Evolutionary conservation across 2,888 invertebrate genomes (phyloP), one percentile per base, ranked within the genome.

Genomic region (Seira sanloemensis): DNA sequence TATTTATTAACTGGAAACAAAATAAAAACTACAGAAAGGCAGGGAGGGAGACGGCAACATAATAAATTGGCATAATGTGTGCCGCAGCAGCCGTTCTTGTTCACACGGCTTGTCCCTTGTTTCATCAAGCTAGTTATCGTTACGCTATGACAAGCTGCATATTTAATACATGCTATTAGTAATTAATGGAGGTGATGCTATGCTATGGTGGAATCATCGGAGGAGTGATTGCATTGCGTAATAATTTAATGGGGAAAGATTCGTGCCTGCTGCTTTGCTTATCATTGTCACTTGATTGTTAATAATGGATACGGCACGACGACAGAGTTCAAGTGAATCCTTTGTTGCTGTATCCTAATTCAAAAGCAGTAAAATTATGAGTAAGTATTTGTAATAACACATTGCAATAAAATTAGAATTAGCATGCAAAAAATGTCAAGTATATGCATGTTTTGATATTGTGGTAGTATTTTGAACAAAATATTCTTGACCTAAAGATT

Each of bases 1-100:
- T 50, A 76, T 75, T 65, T 75, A 75, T 76, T 67, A 76, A 50
- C 67, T 76, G 76, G 76, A 68, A 75, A 75, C 37, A 46, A n/a
- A n/a, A n/a, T n/a, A n/a, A n/a, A 76, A 76, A 76, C 67, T 76
- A 23, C 18, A 65, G 27, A 62, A 67, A 76, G 5, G 37, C 37
- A 37, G 12, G 4, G 37, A 37, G 12, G 4, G 37, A 7, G 37
- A 4, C 37, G 12, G 37, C 37, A 37, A 37, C 37, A 37, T n/a
- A n/a, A n/a, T n/a, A n/a, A n/a, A n/a, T n/a, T n/a, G n/a, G 37
- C 37, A 37, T 12, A 37, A 37, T 50, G 67, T 76, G 76, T 54
- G 46, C 68, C 54, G 18, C 62, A 18, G 21, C 21, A 76, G 24
- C 37, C 76, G 24, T 37, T 37, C 25, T n/a, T 54, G 21, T 68